Conservation (phyloP, 2,888 invertebrate genomes). For the Drosophila ezoana region DNA sequence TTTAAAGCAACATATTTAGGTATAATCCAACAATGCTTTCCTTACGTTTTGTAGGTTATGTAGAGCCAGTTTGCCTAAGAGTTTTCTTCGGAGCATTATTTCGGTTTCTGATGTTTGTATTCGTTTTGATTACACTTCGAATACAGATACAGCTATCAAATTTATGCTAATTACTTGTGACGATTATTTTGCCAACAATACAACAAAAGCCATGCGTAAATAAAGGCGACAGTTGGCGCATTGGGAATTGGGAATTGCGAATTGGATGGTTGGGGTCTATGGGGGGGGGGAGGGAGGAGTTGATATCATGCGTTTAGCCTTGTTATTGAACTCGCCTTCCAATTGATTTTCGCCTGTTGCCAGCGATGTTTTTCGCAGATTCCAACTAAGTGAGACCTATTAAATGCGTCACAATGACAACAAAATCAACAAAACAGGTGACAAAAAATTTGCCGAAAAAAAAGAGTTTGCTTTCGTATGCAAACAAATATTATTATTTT, state of each 20-base stretch:
- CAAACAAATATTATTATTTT: conserved; percentile 12
- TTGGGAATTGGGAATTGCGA: neutral
- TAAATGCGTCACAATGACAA: conserved; percentile 26
- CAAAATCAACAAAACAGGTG: conserved; percentile 37
- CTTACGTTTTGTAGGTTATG: neutral
- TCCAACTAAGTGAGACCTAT: conserved; percentile 50
- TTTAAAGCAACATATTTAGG: neutral
- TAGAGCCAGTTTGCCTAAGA: neutral
- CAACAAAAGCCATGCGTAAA: conserved; percentile 40
- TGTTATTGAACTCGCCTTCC: conserved; percentile 68
- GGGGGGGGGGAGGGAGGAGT: neutral
- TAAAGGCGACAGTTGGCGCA: conserved; percentile 9
- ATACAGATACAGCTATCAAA: conserved; percentile 25
- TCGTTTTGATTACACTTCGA: conserved; percentile 40
- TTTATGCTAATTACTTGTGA: conserved; percentile 65
- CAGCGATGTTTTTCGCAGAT: conserved; percentile 42
- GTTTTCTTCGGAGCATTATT: neutral
- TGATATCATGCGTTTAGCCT: conserved; percentile 52
- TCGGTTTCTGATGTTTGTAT: neutral
- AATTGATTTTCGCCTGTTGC: conserved; percentile 2
- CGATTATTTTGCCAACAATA: conserved; percentile 50
- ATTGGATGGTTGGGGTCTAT: neutral
- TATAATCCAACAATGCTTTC: neutral
- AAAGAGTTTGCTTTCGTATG: neutral
- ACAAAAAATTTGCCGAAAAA: conserved; percentile 47